These are phyloP conservation scores for Bolinopsis microptera DNA, from an alignment of 37 sponge, comb jelly and placozoan species.

Conservation along the genomic window DNA sequence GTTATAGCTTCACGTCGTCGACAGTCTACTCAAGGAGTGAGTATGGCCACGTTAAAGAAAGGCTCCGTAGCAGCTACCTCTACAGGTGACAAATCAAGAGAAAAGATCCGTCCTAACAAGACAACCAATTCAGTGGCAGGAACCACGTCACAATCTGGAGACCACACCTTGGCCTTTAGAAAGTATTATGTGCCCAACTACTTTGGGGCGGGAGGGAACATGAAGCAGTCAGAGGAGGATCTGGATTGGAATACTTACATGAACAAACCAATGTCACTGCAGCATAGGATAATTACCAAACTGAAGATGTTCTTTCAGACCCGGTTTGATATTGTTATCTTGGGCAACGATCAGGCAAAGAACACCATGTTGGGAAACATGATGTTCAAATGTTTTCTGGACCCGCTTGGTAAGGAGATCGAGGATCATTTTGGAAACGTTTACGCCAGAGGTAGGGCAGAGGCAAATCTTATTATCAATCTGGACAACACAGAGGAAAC, in stretches of 20 bases:
- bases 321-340: constrained; percentile 6
- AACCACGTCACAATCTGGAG: background rate
- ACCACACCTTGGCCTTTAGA: background rate
- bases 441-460: background rate
- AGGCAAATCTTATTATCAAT: background rate
- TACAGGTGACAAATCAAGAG: too few species aligned
- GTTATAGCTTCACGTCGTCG: too few species aligned
- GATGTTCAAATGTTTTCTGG: constrained; percentile 57
- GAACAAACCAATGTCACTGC: constrained; percentile 29
- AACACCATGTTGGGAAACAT: constrained; percentile 9
- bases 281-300: constrained; percentile 44
- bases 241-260: constrained; percentile 38
- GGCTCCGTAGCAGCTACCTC: too few species aligned
- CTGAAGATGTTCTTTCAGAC: constrained; percentile 25
- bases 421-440: constrained; percentile 10
- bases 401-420: constrained; percentile 38
- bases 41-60: too few species aligned
- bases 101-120: too few species aligned
- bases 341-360: background rate
- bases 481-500: background rate
- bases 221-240: constrained; percentile 15
- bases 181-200: constrained; percentile 1
- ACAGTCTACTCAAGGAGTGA: too few species aligned
- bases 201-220: background rate
- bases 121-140: too few species aligned